phyloP scores from a whole-genome alignment of 1,140 invertebrate species.

The Orussus abietinus region DNA sequence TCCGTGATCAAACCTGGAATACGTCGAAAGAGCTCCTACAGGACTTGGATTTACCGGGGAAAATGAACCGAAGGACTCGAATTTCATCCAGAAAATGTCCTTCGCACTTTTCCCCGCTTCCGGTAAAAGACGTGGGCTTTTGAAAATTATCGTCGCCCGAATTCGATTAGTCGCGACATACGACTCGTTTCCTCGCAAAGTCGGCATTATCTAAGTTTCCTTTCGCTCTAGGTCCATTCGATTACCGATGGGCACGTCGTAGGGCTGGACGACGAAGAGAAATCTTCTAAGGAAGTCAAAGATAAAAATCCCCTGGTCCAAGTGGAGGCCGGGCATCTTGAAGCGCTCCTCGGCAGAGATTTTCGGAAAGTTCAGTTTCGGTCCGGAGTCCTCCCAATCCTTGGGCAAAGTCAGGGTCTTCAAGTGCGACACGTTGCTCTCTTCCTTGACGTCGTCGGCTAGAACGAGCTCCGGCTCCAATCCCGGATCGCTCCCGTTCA shows the following conservation, averaged over 20 bases:
- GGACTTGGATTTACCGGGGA: too few species aligned
- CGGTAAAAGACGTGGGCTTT: too few species aligned
- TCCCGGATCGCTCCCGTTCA: constrained; percentile 14
- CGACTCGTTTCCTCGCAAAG: too few species aligned
- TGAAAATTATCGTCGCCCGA: too few species aligned
- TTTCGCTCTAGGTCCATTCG: too few species aligned
- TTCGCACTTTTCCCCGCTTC: too few species aligned
- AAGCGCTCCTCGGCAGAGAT: constrained; percentile 36
- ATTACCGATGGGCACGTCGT: constrained; percentile 57
- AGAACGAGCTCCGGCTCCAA: constrained; percentile 1
- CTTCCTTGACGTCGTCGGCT: constrained; percentile 19
- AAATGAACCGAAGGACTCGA: too few species aligned
- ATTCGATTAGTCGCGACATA: too few species aligned
- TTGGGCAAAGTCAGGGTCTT: constrained; percentile 25
- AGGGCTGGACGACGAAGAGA: constrained; percentile 55
- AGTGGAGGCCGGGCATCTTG: constrained; percentile 52
- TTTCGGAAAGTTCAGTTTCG: constrained; percentile 42
- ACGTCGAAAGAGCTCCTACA: too few species aligned
- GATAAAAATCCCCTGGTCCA: constrained; percentile 52
- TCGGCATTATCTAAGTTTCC: too few species aligned
- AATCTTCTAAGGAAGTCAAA: constrained; percentile 57
- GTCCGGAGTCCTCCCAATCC: constrained; percentile 33
- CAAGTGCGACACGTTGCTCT: constrained; percentile 36
- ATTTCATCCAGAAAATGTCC: too few species aligned
- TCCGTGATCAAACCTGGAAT: constrained; percentile 43